Conservation (phyloP, 1,140 invertebrate species). For the Neodiprion pinetum region DNA sequence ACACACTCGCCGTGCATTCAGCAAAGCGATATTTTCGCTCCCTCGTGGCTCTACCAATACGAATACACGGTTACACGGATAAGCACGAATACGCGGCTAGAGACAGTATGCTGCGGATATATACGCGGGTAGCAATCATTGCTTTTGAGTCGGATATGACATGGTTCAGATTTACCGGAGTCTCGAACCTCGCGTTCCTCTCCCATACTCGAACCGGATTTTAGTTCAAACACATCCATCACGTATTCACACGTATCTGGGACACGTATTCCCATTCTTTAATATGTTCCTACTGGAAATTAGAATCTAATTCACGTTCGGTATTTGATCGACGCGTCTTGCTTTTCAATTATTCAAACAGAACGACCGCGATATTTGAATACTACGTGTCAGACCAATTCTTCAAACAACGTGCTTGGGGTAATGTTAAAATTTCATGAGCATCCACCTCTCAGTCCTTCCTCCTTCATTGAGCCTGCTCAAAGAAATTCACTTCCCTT, state of each 20-base stretch:
- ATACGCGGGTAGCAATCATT: constrained; percentile 4
- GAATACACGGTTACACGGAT: not conserved
- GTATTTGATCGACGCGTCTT: not conserved
- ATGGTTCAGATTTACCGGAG: not conserved
- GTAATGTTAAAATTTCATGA: not conserved
- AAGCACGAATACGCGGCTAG: not conserved
- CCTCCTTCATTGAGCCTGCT: not conserved
- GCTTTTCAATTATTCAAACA: not conserved
- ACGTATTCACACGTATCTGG: not conserved
- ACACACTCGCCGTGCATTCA: not conserved
- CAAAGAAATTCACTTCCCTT: too few species aligned
- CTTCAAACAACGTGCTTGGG: not conserved
- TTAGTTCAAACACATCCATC: not conserved
- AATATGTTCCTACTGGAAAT: not conserved
- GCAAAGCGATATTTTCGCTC: not conserved
- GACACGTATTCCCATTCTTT: not conserved
- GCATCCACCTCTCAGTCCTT: not conserved
- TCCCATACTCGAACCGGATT: not conserved
- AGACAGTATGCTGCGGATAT: not conserved
- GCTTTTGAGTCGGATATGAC: not conserved
- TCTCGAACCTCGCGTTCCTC: not conserved
- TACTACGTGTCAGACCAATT: not conserved
- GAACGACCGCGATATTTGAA: not conserved
- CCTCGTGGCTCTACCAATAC: not conserved
- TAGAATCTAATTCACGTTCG: not conserved